Evolutionary conservation across 2,888 invertebrate species (phyloP).

Genomic region (Brachypterus glaber): DNA sequence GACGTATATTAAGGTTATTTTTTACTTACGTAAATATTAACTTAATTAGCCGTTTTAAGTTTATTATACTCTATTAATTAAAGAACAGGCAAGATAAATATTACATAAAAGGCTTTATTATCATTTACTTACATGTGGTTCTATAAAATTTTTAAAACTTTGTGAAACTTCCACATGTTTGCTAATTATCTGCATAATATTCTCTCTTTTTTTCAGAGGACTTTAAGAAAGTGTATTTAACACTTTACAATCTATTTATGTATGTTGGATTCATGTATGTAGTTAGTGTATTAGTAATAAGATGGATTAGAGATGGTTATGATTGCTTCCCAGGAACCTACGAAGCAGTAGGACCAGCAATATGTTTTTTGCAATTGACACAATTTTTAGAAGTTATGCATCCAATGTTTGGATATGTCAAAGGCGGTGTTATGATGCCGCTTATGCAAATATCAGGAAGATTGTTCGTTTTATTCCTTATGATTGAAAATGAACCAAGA

Average conservation of each 20-base stretch:
- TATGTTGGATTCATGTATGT: constrained; percentile 77
- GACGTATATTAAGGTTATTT: no score
- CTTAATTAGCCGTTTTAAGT: no score
- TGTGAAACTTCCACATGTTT: no score
- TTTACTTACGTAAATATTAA: no score
- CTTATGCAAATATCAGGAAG: constrained; percentile 74
- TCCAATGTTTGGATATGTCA: constrained; percentile 80
- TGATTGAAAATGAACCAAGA: constrained; percentile 75
- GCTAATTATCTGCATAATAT: no score
- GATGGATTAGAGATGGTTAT: constrained; percentile 64
- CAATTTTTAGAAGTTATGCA: constrained; percentile 85
- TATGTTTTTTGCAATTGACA: constrained; percentile 73
- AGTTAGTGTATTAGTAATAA: constrained; percentile 59
- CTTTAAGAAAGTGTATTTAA: constrained; percentile 72
- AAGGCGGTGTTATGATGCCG: constrained; percentile 62
- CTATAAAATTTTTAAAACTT: no score
- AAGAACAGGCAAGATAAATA: no score
- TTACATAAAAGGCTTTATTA: no score
- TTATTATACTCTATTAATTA: no score
- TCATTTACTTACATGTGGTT: no score
- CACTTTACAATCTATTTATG: constrained; percentile 84
- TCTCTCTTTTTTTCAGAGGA: constrained; percentile 49
- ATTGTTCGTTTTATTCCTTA: constrained; percentile 57
- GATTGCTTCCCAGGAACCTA: constrained; percentile 62
- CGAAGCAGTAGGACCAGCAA: constrained; percentile 61